A percentile compares a stretch with the other conserved stretches of the same genome.
These are phyloP conservation scores for Gymnopithys bicolor DNA, from an alignment of 2,797 vertebrate genomes.

Conservation along the genomic window DNA sequence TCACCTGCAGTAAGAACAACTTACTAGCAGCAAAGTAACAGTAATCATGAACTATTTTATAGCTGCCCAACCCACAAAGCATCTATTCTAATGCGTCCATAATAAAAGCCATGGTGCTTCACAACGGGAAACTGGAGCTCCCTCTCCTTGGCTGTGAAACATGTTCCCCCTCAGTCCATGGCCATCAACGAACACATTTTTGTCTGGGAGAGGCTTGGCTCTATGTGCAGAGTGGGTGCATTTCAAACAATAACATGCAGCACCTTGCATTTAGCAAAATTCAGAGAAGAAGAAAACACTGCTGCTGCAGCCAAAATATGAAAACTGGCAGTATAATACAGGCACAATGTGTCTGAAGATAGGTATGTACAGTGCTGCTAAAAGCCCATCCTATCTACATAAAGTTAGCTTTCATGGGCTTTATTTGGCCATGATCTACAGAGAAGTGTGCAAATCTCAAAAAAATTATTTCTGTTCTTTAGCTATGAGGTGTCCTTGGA, in stretches of 20 bases:
- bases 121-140: background rate
- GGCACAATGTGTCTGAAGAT: background rate
- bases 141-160: background rate
- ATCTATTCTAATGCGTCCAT: background rate
- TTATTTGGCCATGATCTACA: background rate
- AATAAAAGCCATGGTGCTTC: background rate
- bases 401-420: background rate
- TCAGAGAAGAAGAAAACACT: background rate
- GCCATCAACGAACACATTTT: background rate
- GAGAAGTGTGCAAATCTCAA: background rate
- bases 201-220: fast-evolving
- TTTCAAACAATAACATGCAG: background rate
- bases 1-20: background rate
- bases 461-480: background rate
- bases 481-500: background rate
- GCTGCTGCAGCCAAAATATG: background rate
- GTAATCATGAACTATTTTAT: constrained; percentile 4
- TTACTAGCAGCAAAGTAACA: background rate
- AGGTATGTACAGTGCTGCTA: background rate
- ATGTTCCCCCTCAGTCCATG: background rate
- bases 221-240: background rate
- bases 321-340: background rate
- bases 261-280: background rate
- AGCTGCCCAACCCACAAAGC: background rate
- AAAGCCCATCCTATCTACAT: background rate